Percentiles rank a stretch among this genome's conserved stretches.
phyloP scores from a whole-genome alignment of 1,140 invertebrate species.

The Zeugodacus cucurbitae region DNA sequence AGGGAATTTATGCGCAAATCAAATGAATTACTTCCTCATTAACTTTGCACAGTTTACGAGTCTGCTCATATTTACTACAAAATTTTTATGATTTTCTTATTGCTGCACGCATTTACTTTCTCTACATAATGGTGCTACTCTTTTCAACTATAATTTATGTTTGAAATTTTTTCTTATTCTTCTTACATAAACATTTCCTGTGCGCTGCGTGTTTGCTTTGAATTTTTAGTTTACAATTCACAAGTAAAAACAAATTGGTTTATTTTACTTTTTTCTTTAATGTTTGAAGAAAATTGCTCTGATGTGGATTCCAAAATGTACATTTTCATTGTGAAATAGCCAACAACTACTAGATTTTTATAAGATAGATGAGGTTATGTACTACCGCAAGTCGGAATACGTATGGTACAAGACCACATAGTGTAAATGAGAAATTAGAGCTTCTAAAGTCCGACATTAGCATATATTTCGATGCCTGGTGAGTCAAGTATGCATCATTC shows the following conservation, averaged over 20 bases:
- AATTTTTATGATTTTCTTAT: not conserved
- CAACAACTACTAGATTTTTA: not conserved
- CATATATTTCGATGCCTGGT: too few relatives aligned
- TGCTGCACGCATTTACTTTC: not conserved
- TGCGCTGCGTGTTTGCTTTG: not conserved
- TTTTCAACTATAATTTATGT: not conserved
- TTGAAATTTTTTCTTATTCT: not conserved
- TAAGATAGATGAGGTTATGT: too few relatives aligned
- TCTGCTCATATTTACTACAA: not conserved
- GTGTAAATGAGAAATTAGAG: too few relatives aligned
- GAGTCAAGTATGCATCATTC: too few relatives aligned
- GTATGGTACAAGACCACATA: too few relatives aligned
- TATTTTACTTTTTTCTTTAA: not conserved
- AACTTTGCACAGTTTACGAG: not conserved
- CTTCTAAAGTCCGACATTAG: too few relatives aligned
- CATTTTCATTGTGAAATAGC: not conserved
- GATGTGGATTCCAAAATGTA: too few relatives aligned
- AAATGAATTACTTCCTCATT: slow-evolving; percentile 4
- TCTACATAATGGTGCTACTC: not conserved
- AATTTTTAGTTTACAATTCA: not conserved
- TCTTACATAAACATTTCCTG: not conserved
- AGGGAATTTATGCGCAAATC: not conserved
- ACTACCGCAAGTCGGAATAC: too few relatives aligned
- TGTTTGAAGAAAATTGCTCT: not conserved
- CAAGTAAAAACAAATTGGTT: not conserved